A percentile compares a stretch with the other conserved stretches of the same genome.
Evolutionary conservation across 1,140 invertebrate genomes (phyloP).

Genomic region (Scaptomyza montana): DNA sequence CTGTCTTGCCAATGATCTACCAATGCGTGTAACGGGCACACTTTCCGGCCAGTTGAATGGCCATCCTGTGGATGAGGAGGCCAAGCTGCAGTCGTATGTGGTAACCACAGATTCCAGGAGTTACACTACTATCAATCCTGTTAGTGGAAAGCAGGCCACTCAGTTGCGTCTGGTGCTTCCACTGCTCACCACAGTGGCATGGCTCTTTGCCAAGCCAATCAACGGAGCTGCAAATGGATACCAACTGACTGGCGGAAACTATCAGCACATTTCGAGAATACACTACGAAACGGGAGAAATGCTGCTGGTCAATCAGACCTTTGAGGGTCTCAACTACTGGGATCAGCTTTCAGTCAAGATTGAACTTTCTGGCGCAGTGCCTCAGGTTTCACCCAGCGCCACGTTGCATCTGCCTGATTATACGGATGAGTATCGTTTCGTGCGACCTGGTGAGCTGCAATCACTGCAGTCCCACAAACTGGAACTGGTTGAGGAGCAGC

Average conservation of each 20-base stretch:
- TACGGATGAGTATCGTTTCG: conserved; percentile 91
- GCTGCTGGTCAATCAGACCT: conserved; percentile 90
- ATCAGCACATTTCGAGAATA: conserved; percentile 92
- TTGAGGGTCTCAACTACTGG: conserved; percentile 94
- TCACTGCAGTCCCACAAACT: conserved; percentile 84
- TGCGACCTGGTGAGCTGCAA: conserved; percentile 86
- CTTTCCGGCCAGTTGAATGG: conserved; percentile 92
- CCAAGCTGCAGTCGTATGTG: conserved; percentile 96
- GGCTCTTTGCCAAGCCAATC: conserved; percentile 93
- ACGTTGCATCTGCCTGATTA: conserved; percentile 91
- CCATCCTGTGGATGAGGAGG: conserved; percentile 86
- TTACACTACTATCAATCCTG: conserved; percentile 94
- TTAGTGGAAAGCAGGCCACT: conserved; percentile 89
- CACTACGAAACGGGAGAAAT: conserved; percentile 89
- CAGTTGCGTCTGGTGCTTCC: conserved; percentile 92
- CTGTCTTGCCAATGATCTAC: conserved; percentile 92
- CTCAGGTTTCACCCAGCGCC: conserved; percentile 86
- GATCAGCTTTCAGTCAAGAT: conserved; percentile 93
- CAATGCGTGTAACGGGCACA: conserved; percentile 93
- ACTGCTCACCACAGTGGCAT: conserved; percentile 90
- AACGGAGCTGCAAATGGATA: conserved; percentile 93
- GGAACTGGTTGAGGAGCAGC: conserved; percentile 60
- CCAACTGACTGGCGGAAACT: conserved; percentile 90
- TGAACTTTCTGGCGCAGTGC: conserved; percentile 91
- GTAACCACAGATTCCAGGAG: conserved; percentile 93